phyloP scores from a whole-genome alignment of 2,797 vertebrate species.

The Nasua narica region DNA sequence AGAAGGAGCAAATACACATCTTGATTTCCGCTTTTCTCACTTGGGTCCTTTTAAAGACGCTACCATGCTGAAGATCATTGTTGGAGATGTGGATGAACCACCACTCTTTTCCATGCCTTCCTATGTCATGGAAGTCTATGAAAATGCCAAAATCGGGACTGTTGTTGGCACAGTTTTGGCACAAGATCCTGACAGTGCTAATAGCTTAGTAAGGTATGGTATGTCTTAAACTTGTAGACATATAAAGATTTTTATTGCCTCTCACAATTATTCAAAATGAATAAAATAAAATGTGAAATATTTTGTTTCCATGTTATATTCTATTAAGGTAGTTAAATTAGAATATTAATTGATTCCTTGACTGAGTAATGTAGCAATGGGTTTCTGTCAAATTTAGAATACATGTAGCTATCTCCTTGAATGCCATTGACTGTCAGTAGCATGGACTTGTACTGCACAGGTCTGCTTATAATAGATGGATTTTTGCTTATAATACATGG shows the following conservation, averaged over 20 bases:
- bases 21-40: conserved; percentile 94
- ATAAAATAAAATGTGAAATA: neutral
- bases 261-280: neutral
- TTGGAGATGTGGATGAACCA: conserved; percentile 95
- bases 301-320: neutral
- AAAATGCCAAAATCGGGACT: conserved; percentile 91
- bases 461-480: neutral
- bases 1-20: conserved; percentile 94
- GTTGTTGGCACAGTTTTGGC: conserved; percentile 92
- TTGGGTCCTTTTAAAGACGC: conserved; percentile 96
- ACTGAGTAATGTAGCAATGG: neutral
- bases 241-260: neutral
- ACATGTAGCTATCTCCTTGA: neutral
- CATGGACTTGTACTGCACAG: neutral
- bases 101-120: conserved; percentile 95
- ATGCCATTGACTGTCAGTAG: neutral
- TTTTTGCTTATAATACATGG: too few species aligned
- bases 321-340: neutral
- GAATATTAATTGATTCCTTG: neutral
- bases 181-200: conserved; percentile 94
- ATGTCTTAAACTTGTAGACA: neutral
- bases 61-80: conserved; percentile 93
- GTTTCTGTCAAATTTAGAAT: neutral
- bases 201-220: conserved; percentile 92
- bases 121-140: conserved; percentile 96